phyloP scores from a whole-genome alignment of 2,888 invertebrate species.

The Folsomia candida region DNA sequence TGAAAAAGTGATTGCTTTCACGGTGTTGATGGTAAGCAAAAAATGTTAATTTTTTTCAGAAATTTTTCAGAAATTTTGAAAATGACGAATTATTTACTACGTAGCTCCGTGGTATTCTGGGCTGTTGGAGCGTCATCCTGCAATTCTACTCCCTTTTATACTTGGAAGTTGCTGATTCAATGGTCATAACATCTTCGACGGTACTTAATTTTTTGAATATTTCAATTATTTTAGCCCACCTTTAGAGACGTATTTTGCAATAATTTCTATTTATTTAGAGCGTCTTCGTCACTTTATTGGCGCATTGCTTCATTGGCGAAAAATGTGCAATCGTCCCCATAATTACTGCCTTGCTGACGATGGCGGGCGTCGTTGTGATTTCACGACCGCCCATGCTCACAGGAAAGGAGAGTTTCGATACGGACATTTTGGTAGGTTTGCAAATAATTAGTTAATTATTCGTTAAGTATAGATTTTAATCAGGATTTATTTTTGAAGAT shows the following conservation, averaged over 20 bases:
- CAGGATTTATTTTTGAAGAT: no score
- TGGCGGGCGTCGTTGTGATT: conserved; percentile 26
- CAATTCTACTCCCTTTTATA: conserved; percentile 30
- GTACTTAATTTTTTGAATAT: no score
- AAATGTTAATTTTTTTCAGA: not conserved
- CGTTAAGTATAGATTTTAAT: not conserved
- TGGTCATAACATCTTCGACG: conserved; percentile 28
- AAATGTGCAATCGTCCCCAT: conserved; percentile 24
- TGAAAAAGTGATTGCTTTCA: conserved; percentile 13
- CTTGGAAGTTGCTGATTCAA: conserved; percentile 22
- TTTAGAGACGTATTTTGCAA: no score
- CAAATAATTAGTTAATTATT: not conserved
- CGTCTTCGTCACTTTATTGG: conserved; percentile 26
- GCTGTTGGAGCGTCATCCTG: conserved; percentile 20
- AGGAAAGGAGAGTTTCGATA: conserved; percentile 18
- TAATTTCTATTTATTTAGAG: no score
- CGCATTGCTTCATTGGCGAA: conserved; percentile 28
- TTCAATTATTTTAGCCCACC: no score
- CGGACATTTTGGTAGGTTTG: conserved; percentile 21
- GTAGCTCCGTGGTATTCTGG: conserved; percentile 22
- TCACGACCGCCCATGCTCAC: conserved; percentile 26
- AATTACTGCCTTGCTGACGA: conserved; percentile 17
- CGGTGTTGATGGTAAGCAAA: conserved; percentile 13
- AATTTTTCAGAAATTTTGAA: not conserved
- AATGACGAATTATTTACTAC: not conserved